Evolutionary conservation across 64 coral and sea anemone genomes (phyloP).

Genomic region (Porites lutea): DNA sequence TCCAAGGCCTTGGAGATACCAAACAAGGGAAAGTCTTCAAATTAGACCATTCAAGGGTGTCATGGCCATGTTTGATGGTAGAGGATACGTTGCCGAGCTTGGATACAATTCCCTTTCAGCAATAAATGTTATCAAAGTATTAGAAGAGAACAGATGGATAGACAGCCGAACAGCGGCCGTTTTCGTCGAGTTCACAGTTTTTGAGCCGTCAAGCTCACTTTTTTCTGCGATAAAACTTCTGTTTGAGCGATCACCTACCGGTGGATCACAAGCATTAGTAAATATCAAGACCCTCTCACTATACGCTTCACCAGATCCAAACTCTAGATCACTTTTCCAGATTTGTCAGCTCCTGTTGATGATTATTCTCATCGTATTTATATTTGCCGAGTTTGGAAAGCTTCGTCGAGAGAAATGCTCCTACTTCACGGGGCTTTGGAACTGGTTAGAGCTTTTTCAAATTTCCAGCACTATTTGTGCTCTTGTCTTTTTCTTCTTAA

Average conservation of each 20-base stretch:
- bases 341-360: slow-evolving; percentile 70
- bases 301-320: slow-evolving; percentile 49
- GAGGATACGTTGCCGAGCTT: slow-evolving; percentile 66
- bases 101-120: slow-evolving; percentile 61
- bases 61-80: slow-evolving; percentile 43
- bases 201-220: slow-evolving; percentile 65
- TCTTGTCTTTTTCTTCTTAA: slow-evolving; percentile 70
- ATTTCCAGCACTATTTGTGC: slow-evolving; percentile 55
- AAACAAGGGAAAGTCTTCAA: not conserved
- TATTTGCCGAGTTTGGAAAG: slow-evolving; percentile 69
- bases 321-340: slow-evolving; percentile 40
- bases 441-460: slow-evolving; percentile 70
- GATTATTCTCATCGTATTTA: slow-evolving; percentile 64
- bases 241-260: slow-evolving; percentile 50
- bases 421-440: slow-evolving; percentile 64
- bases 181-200: slow-evolving; percentile 66
- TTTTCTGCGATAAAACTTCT: slow-evolving; percentile 63
- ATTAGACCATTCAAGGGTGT: slow-evolving; percentile 39
- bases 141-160: slow-evolving; percentile 58
- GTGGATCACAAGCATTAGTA: slow-evolving; percentile 5
- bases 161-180: slow-evolving; percentile 60
- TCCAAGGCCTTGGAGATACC: slow-evolving; percentile 69
- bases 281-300: slow-evolving; percentile 50
- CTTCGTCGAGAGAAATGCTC: slow-evolving; percentile 51
- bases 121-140: slow-evolving; percentile 18